Evolutionary conservation across 2,888 invertebrate genomes (phyloP).

Genomic region (Prosopocoilus inquinatus): DNA sequence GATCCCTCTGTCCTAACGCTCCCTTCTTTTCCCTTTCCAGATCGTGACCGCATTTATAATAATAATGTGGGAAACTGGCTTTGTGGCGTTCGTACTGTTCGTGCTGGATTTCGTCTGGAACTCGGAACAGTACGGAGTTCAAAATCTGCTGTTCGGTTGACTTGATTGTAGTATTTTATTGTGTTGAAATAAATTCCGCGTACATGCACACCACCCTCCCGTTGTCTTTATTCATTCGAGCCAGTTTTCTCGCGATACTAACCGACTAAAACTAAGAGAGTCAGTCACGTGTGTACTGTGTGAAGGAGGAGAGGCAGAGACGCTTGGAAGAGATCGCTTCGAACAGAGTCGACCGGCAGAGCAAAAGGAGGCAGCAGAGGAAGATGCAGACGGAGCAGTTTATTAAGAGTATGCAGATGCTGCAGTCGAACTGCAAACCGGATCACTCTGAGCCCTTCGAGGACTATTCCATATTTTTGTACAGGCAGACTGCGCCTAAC

Average conservation of each 20-base stretch:
- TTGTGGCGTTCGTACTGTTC: slow-evolving; percentile 39
- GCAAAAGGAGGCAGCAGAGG: slow-evolving; percentile 65
- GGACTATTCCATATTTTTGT: slow-evolving; percentile 82
- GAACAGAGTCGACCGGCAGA: slow-evolving; percentile 63
- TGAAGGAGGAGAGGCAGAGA: slow-evolving; percentile 71
- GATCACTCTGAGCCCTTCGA: slow-evolving; percentile 67
- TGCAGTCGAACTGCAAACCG: slow-evolving; percentile 72
- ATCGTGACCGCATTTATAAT: slow-evolving; percentile 28
- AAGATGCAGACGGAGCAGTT: slow-evolving; percentile 79
- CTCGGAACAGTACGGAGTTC: slow-evolving; percentile 45
- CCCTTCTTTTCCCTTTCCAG: slow-evolving; percentile 32
- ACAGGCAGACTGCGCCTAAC: slow-evolving; percentile 79
- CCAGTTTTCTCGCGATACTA: slow-evolving; percentile 1
- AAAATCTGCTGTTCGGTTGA: slow-evolving; percentile 20
- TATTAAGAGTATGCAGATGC: slow-evolving; percentile 80
- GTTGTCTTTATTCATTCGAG: slow-evolving; percentile 1
- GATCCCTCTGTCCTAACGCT: slow-evolving; percentile 17
- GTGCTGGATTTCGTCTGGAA: slow-evolving; percentile 46
- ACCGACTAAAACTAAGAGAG: slow-evolving; percentile 2
- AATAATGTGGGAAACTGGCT: slow-evolving; percentile 35
- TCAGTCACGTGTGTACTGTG: background rate
- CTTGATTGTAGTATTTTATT: slow-evolving; percentile 10
- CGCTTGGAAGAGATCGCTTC: slow-evolving; percentile 72
- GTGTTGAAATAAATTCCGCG: background rate
- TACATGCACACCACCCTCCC: background rate